Percentiles rank a stretch among this genome's conserved stretches.
Conservation (phyloP, 2,797 vertebrate genomes). For the Yasuhikotakia modesta region DNA sequence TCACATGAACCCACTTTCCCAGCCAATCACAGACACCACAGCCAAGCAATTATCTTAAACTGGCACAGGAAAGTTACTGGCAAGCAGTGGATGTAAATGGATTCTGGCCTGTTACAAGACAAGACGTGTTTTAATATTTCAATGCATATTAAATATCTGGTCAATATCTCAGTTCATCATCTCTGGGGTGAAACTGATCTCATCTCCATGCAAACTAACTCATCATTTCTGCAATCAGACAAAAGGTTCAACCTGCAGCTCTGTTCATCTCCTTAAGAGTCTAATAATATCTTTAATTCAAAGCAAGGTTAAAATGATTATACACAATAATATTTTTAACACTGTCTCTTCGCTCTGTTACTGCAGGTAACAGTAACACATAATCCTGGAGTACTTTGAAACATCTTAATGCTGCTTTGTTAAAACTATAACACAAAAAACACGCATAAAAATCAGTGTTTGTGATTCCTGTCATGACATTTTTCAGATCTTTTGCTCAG, state of each 20-base stretch:
- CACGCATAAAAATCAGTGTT: too few species aligned
- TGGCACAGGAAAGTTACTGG: conserved; percentile 45
- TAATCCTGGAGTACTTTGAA: too few species aligned
- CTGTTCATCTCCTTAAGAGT: conserved; percentile 3
- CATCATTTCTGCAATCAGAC: conserved; percentile 7
- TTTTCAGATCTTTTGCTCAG: too few species aligned
- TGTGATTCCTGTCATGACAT: too few species aligned
- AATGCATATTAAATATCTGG: neutral
- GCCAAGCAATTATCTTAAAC: conserved; percentile 41
- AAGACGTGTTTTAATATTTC: conserved; percentile 50
- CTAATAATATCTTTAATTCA: conserved; percentile 22
- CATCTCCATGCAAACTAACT: conserved; percentile 40
- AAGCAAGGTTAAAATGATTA: conserved; percentile 5
- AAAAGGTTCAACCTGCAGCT: neutral
- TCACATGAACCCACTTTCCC: neutral
- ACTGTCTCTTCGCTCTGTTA: too few species aligned
- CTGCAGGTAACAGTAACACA: too few species aligned
- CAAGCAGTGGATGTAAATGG: conserved; percentile 41
- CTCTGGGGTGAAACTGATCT: too few species aligned
- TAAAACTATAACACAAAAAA: too few species aligned
- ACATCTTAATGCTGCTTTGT: too few species aligned
- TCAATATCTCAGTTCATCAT: conserved; percentile 10
- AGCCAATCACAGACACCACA: conserved; percentile 4
- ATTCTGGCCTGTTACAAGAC: conserved; percentile 49
- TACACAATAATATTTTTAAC: neutral